Conservation (phyloP, 2,797 vertebrate species). For the Paramormyrops hopkinsi region DNA sequence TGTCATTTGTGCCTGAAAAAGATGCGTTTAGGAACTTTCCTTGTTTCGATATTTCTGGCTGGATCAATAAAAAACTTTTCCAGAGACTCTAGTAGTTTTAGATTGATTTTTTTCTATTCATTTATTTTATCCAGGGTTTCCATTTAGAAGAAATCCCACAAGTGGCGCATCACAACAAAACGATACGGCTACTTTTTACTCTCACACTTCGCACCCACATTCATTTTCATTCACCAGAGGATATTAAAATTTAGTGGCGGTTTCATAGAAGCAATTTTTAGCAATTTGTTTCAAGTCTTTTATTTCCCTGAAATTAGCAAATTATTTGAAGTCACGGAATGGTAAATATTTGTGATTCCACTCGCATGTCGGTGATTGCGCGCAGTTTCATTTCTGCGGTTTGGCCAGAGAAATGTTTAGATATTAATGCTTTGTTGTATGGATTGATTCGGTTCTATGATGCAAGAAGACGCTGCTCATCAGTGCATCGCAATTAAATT, state of each 20-base stretch:
- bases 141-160: conserved; percentile 24
- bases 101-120: not conserved
- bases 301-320: not conserved
- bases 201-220: conserved; percentile 42
- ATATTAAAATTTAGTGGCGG: conserved; percentile 40
- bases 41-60: not conserved
- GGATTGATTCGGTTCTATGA: not conserved
- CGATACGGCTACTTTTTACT: conserved; percentile 55
- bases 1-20: conserved; percentile 41
- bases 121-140: not conserved
- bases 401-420: not conserved
- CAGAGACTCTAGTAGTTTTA: not conserved
- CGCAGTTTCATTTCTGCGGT: not conserved
- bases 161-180: conserved; percentile 48
- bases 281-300: conserved; percentile 5
- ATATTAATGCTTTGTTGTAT: not conserved
- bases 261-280: not conserved
- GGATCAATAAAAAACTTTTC: not conserved
- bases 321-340: not conserved
- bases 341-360: not conserved
- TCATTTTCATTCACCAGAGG: conserved; percentile 55
- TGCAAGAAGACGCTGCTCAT: not conserved
- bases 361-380: not conserved
- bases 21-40: not conserved
- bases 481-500: not conserved